Evolutionary conservation across 2,113 vertebrate species (phyloP).

Genomic region (Malurus melanocephalus): DNA sequence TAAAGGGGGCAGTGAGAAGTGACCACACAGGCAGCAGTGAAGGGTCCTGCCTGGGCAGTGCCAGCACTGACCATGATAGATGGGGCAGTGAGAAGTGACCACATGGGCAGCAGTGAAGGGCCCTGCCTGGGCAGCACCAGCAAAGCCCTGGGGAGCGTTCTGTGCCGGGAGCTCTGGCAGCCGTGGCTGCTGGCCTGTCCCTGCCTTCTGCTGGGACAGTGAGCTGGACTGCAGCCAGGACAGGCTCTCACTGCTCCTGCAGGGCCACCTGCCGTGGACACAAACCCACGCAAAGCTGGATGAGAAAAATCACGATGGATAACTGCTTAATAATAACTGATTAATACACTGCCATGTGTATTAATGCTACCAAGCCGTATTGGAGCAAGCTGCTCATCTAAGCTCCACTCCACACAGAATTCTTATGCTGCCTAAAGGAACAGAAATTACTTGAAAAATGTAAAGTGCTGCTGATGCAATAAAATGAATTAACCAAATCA

Average conservation of each 20-base stretch:
- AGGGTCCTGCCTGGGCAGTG: neutral
- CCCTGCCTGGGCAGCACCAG: too few relatives aligned
- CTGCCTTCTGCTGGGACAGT: neutral
- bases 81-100: fast-evolving
- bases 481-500: neutral
- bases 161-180: neutral
- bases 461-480: neutral
- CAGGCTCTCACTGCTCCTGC: neutral
- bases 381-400: neutral
- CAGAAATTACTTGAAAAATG: neutral
- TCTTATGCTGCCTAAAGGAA: neutral
- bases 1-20: too few relatives aligned
- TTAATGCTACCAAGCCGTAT: neutral
- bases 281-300: neutral
- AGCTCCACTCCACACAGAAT: neutral
- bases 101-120: fast-evolving
- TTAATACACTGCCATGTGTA: neutral
- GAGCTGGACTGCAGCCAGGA: neutral
- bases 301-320: fast-evolving
- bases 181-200: fast-evolving
- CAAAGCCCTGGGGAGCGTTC: neutral
- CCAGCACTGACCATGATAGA: neutral
- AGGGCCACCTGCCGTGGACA: fast-evolving
- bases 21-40: too few relatives aligned
- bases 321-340: too few relatives aligned